Evolutionary conservation across 2,888 invertebrate species (phyloP), one percentile per base, ranked within the genome.

Genomic region (Exephanes ischioxanthus): DNA sequence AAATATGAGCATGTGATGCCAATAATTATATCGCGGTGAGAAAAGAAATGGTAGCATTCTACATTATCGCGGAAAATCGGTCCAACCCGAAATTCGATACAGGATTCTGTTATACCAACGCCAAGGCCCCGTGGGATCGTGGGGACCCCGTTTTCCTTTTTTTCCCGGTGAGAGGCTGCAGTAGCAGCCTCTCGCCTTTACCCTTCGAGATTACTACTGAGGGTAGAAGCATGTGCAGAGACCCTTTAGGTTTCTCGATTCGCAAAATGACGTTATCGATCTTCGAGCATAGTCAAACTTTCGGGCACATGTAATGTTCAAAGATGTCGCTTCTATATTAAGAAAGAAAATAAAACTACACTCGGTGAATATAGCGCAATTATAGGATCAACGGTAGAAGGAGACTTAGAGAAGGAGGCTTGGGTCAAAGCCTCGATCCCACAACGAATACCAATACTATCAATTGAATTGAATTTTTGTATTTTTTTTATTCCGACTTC

Each of bases 391-490:
- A 58, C 33, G n/a, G 22, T 48, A 53, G 9, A 63, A 51, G 37
- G 78, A 66, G 78, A 66, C 45, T n/a, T n/a, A n/a, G n/a, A n/a
- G n/a, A n/a, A n/a, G n/a, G n/a, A 66, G 19, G 78, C 79, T 66
- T 89, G 87, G 90, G 90, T 89, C 89, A 90, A 90, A 89, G 89
- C 83, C 88, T 88, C 80, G 85, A 66, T 41, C 30, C 30, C 30
- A 30, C 30, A 30, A 30, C 30, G 33, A 33, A 33, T 33, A 33
- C 33, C 5, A 33, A 33, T 33, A 33, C 33, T 33, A 33, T 33
- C 5, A 0, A 37, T 37, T 2, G 5, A 30, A 16, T n/a, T 16
- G 7, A 26, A 61, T 61, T 1, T 37, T 37, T 37, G 16, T 61
- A 14, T n/a, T 33, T 16, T n/a, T 33, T 30, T 16, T 30, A 5